Evolutionary conservation across 2,888 invertebrate genomes (phyloP), one percentile per base, ranked within the genome.

Genomic region (Catocala sponsa): DNA sequence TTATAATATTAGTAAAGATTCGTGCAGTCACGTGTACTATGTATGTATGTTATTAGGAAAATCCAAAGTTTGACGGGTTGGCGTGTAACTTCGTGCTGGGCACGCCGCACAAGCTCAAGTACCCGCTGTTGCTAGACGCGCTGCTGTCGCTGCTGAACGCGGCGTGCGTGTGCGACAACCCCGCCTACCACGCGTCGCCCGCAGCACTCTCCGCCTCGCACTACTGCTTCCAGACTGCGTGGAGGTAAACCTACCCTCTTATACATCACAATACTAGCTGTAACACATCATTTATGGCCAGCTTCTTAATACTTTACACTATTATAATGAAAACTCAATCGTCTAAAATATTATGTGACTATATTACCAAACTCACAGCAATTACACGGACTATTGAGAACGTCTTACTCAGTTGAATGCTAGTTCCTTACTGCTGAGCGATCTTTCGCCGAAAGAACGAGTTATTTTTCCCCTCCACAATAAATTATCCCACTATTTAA

Each of bases 1-100:
- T n/a, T n/a, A n/a, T n/a, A n/a, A n/a, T n/a, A n/a, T n/a, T n/a
- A n/a, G n/a, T n/a, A n/a, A n/a, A n/a, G n/a, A n/a, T n/a, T n/a
- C n/a, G n/a, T n/a, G n/a, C n/a, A n/a, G n/a, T n/a, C n/a, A n/a
- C n/a, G 25, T 25, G 12, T 44, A 44, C 12, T 10, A 49, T 35
- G 2, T 7, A 38, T 38, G 33, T 38, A 13, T 15, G 7, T 41
- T n/a, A 53, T 25, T 95, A 97, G 90, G 98, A 98, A 80, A 97
- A 97, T 49, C 99, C 99, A 0, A 99, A 99, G 88, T 95, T 99
- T 61, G 99, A 99, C 91, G 98, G 98, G 4, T 88, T 98, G 58
- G 99, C 99, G 1, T 98, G 98, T 91, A 99, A 98, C 93, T 99
- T 99, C 85, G 97, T 99, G 63, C 95, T 99, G 66, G 98, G 98